Evolutionary conservation across 2,797 vertebrate species (phyloP).

Genomic region (Ctenopoma kingsleyae): DNA sequence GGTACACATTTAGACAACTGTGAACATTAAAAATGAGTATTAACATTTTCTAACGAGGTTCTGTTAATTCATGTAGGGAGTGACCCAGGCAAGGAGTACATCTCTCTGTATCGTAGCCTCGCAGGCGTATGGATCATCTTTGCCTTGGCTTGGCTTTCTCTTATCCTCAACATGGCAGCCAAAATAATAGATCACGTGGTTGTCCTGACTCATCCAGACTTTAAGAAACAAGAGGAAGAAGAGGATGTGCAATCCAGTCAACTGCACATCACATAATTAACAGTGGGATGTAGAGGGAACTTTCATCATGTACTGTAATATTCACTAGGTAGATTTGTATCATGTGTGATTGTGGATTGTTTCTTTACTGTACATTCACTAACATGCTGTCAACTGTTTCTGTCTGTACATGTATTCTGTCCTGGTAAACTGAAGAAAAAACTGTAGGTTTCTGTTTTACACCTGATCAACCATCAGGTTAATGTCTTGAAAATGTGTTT

Average conservation of each 20-base stretch:
- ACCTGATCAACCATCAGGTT: neutral
- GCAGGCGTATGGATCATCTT: conserved; percentile 85
- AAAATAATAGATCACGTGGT: conserved; percentile 84
- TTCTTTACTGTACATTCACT: neutral
- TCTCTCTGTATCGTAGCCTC: conserved; percentile 83
- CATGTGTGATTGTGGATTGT: neutral
- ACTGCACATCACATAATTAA: conserved; percentile 65
- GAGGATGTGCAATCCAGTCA: conserved; percentile 62
- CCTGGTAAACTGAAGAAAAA: conserved; percentile 3
- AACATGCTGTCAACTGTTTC: too few relatives aligned
- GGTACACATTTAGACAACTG: neutral
- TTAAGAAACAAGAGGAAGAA: conserved; percentile 60
- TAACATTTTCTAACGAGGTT: conserved; percentile 1
- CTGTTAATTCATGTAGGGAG: conserved; percentile 66
- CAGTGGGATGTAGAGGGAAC: neutral
- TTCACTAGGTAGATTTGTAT: neutral
- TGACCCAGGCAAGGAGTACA: conserved; percentile 82
- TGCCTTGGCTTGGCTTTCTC: conserved; percentile 83
- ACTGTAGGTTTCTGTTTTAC: conserved; percentile 1
- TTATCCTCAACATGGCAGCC: conserved; percentile 82
- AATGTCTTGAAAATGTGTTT: neutral
- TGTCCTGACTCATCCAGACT: conserved; percentile 66
- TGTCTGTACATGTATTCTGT: neutral
- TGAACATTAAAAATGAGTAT: neutral
- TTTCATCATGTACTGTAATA: neutral